Evolutionary conservation across 1,140 invertebrate genomes (phyloP), one percentile per base, ranked within the genome.

Genomic region (Agraylea sexmaculata): DNA sequence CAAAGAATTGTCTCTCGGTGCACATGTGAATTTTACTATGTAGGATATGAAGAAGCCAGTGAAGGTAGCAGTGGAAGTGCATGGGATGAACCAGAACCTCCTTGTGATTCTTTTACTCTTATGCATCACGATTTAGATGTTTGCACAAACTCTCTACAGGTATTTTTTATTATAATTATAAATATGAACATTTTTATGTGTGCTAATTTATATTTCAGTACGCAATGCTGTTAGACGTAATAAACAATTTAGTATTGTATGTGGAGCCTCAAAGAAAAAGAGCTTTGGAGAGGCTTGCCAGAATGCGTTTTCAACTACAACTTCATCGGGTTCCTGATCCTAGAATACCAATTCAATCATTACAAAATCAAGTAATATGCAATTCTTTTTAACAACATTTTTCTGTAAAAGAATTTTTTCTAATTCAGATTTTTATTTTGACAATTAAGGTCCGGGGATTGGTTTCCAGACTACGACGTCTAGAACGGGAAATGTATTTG

Each of bases 81-180:
- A 0, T 84, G 81, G 76, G 79, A 83, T 46, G 72, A 77, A 43
- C 74, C 77, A 46, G 84, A 93, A 52, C 79, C 83, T 19, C 85
- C 87, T 11, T 89, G 94, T 4, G 93, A 99, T 67, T 89, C 90
- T 2, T 97, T 99, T 54, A 98, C 92, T 0, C 66, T 99, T 2
- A 94, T 96, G 77, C 95, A 99, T 69, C 87, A 99, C 56, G 94
- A 98, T 65, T 68, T 99, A 2, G 89, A 98, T 58, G 88, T 97
- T 1, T 94, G 87, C 63, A 97, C 93, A 4, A 98, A 98, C 65
- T 93, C 90, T 0, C 69, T 93, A 45, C 85, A 88, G 64, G 75
- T 78, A 51, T 16, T 37, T 23, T 29, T 29, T 39, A 18, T 7
- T 28, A 11, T 3, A 22, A 8, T 41, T 41, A 8, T 33, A 34